Evolutionary conservation across 1,140 invertebrate genomes (phyloP).

Genomic region (Oreohelix idahoensis): DNA sequence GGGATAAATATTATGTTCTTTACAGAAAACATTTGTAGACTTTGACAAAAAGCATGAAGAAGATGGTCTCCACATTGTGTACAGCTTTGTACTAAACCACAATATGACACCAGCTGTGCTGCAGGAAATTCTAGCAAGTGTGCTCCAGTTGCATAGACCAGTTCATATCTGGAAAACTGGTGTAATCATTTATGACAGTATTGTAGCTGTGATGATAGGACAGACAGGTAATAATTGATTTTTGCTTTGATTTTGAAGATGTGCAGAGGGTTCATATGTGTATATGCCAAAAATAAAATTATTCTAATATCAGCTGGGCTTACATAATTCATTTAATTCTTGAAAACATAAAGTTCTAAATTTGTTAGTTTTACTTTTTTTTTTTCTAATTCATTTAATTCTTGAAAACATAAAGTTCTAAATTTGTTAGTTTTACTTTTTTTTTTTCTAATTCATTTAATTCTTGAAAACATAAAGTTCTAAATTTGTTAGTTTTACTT

Average conservation of each 20-base stretch:
- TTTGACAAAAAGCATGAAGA: constrained; percentile 10
- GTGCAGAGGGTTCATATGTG: no score
- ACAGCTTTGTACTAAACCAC: constrained; percentile 19
- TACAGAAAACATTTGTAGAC: constrained; percentile 20
- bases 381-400: no score
- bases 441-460: no score
- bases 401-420: no score
- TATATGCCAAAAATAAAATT: no score
- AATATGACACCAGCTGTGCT: constrained; percentile 19
- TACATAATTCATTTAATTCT: no score
- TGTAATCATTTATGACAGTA: constrained; percentile 32
- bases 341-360: no score
- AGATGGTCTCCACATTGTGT: constrained; percentile 2
- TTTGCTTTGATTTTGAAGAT: not conserved
- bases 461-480: no score
- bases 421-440: no score
- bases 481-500: no score
- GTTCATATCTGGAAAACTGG: constrained; percentile 30
- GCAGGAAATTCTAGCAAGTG: not conserved
- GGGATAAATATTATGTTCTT: not conserved
- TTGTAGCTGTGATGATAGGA: constrained; percentile 37
- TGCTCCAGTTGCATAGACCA: not conserved
- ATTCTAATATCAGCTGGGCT: no score
- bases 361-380: no score
- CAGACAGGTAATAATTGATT: not conserved